Conservation (phyloP, 2,113 vertebrate species). For the Circaetus cinerascens region DNA sequence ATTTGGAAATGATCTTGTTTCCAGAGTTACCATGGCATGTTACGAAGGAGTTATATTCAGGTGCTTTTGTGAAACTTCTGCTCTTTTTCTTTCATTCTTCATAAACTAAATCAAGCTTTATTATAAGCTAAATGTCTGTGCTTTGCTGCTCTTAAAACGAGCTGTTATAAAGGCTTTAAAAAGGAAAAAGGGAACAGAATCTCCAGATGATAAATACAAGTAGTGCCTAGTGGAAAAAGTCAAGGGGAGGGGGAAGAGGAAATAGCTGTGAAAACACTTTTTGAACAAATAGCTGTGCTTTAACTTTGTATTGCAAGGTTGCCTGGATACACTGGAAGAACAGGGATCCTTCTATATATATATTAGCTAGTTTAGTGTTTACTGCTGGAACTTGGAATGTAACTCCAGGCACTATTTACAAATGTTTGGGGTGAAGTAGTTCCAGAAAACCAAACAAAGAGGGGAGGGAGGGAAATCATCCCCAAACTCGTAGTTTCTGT, state of each 20-base stretch:
- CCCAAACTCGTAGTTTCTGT: constrained; percentile 8
- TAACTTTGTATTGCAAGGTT: constrained; percentile 42
- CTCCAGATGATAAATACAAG: constrained; percentile 33
- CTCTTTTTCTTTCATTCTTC: background rate
- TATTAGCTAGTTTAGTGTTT: constrained; percentile 28
- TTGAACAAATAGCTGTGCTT: constrained; percentile 4
- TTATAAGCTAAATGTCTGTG: background rate
- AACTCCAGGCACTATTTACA: constrained; percentile 50
- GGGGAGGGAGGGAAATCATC: background rate
- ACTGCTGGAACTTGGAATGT: constrained; percentile 26
- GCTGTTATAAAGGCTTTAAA: background rate
- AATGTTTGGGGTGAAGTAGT: constrained; percentile 55
- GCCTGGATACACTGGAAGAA: constrained; percentile 46
- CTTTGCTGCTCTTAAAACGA: background rate
- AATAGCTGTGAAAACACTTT: constrained; percentile 53
- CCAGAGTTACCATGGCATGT: background rate
- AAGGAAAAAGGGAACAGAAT: constrained; percentile 15
- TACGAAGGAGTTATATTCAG: background rate
- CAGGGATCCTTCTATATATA: constrained; percentile 13
- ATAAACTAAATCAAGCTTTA: background rate
- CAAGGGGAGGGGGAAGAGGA: background rate
- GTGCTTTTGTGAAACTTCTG: background rate
- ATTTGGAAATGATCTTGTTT: background rate
- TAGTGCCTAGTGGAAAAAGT: constrained; percentile 29
- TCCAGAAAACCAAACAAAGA: constrained; percentile 56